phyloP scores from a whole-genome alignment of 2,113 vertebrate species.

The Xiphias gladius region DNA sequence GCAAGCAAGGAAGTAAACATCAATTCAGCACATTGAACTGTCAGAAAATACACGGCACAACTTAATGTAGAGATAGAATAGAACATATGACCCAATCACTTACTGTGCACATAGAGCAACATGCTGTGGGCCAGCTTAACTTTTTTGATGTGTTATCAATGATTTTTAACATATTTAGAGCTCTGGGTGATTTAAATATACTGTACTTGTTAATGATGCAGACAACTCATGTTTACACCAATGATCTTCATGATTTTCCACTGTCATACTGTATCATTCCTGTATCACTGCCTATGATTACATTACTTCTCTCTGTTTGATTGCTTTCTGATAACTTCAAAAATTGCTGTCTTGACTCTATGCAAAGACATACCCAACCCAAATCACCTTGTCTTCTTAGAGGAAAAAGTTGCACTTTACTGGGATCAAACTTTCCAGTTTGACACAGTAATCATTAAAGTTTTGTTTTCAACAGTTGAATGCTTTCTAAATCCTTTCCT shows the following conservation, averaged over 20 bases:
- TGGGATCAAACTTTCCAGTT: no score
- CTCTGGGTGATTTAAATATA: neutral
- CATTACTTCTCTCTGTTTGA: no score
- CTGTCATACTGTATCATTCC: no score
- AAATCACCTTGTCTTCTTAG: no score
- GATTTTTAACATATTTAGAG: neutral
- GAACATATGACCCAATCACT: neutral
- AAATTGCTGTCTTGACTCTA: no score
- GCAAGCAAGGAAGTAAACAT: conserved; percentile 6
- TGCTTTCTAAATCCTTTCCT: no score
- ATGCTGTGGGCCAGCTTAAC: neutral
- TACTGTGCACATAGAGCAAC: neutral
- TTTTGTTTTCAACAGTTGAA: no score
- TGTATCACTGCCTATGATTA: no score
- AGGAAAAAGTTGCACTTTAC: no score
- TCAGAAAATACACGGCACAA: neutral
- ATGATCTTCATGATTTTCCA: neutral
- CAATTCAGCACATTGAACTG: neutral
- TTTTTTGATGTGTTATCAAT: neutral
- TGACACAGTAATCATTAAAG: no score
- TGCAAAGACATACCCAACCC: no score
- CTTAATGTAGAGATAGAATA: conserved; percentile 9
- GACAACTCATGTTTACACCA: neutral
- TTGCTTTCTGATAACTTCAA: neutral
- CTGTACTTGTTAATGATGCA: neutral